phyloP scores from a whole-genome alignment of 2,113 vertebrate genomes.

The Hypomesus transpacificus region DNA sequence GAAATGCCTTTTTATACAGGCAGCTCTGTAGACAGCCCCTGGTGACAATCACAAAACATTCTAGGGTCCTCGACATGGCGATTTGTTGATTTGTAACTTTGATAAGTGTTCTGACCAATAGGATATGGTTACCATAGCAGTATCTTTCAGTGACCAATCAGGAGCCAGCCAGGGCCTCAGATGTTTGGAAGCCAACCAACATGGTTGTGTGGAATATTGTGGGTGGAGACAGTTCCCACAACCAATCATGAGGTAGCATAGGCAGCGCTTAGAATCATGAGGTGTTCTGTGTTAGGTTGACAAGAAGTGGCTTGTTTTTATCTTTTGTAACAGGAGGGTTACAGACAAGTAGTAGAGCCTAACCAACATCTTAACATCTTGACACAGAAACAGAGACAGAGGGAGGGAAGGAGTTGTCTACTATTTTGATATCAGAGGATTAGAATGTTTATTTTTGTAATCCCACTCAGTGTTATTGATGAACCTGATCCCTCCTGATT shows the following conservation, averaged over 20 bases:
- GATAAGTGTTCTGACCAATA: no score
- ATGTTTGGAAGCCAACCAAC: neutral
- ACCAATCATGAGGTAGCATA: neutral
- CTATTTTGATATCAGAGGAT: slow-evolving; percentile 68
- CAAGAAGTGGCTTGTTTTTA: neutral
- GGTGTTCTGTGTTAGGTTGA: slow-evolving; percentile 15
- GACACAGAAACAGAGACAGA: neutral
- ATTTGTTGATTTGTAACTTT: slow-evolving; percentile 2
- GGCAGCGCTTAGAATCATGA: neutral
- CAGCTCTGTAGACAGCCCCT: neutral
- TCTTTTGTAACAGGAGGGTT: slow-evolving; percentile 13
- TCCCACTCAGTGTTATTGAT: slow-evolving; percentile 21
- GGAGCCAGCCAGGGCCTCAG: neutral
- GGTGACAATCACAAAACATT: slow-evolving; percentile 42
- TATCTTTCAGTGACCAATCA: no score
- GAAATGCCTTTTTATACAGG: neutral
- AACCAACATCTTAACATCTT: no score
- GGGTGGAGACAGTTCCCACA: no score
- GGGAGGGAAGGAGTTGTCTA: slow-evolving; percentile 48
- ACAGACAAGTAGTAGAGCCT: neutral
- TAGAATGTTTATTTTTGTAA: slow-evolving; percentile 66
- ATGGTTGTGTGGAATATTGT: neutral
- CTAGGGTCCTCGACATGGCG: neutral
- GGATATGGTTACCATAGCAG: no score
- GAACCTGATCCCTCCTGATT: slow-evolving; percentile 16